Conservation (phyloP, 2,888 invertebrate species). For the Ormyrus nitidulus region DNA sequence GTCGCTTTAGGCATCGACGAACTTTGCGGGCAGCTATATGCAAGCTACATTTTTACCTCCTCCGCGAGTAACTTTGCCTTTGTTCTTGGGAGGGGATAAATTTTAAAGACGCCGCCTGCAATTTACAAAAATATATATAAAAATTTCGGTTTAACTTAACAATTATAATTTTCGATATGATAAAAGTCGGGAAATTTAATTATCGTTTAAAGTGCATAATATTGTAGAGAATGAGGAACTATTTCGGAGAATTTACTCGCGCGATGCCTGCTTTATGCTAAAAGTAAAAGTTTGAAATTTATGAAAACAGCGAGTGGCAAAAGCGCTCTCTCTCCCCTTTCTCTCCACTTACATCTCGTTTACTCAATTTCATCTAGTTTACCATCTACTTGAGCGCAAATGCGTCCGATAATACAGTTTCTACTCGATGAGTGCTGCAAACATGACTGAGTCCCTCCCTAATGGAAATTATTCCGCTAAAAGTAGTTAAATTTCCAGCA, state of each 20-base stretch:
- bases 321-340: background rate
- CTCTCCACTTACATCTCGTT: slow-evolving; percentile 24
- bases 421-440: slow-evolving; percentile 5
- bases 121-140: too few species aligned
- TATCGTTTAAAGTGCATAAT: background rate
- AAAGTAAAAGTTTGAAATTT: slow-evolving; percentile 27
- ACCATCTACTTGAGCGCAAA: slow-evolving; percentile 23
- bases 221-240: background rate
- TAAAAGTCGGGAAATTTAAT: too few species aligned
- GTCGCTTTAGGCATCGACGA: slow-evolving; percentile 33
- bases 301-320: background rate
- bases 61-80: slow-evolving; percentile 22
- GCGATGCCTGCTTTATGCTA: too few species aligned
- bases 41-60: slow-evolving; percentile 30
- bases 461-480: slow-evolving; percentile 23
- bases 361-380: slow-evolving; percentile 43
- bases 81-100: too few species aligned
- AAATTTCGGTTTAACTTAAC: too few species aligned
- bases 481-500: background rate
- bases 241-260: background rate
- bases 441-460: slow-evolving; percentile 13
- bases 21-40: slow-evolving; percentile 27
- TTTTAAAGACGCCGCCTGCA: too few species aligned
- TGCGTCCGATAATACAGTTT: slow-evolving; percentile 38
- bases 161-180: too few species aligned